Evolutionary conservation across 1,140 invertebrate species (phyloP), one percentile per base, ranked within the genome.

Genomic region (Manduca sexta): DNA sequence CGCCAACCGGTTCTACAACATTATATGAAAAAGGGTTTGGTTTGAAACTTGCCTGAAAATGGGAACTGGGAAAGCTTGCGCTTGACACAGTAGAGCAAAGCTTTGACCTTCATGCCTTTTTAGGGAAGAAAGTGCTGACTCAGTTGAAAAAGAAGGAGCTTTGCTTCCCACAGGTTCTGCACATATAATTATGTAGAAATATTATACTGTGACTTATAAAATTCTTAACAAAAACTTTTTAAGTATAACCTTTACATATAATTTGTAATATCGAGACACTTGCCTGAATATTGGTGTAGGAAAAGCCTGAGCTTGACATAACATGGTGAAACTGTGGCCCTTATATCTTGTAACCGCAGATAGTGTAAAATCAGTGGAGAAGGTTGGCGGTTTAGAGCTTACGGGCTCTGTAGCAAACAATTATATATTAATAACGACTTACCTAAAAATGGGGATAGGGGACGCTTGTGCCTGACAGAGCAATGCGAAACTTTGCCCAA

Each of bases 391-490:
- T 61, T 84, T 86, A 48, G 78, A 80, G 77, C 76, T 74, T 52
- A 86, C 76, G 39, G 82, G 80, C 69, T 87, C 79, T 86, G 77
- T 50, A 64, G 62, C 72, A 69, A 59, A 62, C 45, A 55, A 51
- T 52, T 51, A 45, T 56, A 45, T 56, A 34, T 46, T 61, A 52
- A 52, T 45, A 53, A 52, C 60, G 44, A 79, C 87, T 89, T 89
- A 93, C 92, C 92, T 92, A 88, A 91, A 91, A 59, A 88, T 75
- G 55, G 92, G 92, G 66, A 89, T 85, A 42, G 92, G 91, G 78
- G 88, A 92, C 53, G 90, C 91, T 77, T 91, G 89, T 49, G 90
- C 92, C 67, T 90, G 91, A 86, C 89, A 93, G 64, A 90, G 89
- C 78, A 91, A 89, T 38, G 89, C 85, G 69, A 87, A 84, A 56